phyloP scores from a whole-genome alignment of 1,140 invertebrate genomes.

The Frieseomelitta varia region DNA sequence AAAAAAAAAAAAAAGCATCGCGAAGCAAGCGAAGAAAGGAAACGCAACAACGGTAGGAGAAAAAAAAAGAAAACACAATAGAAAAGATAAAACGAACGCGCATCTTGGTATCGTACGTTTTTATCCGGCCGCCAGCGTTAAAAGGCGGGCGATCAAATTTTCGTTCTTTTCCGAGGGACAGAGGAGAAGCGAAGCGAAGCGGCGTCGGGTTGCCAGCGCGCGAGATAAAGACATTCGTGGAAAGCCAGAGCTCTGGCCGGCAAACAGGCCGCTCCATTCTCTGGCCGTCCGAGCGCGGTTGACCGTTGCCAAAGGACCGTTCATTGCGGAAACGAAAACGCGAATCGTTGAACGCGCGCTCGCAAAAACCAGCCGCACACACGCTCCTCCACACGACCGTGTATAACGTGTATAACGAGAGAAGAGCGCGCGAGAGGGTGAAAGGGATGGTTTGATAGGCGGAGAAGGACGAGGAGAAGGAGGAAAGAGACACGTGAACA shows the following conservation, averaged over 20 bases:
- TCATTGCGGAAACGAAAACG: constrained; percentile 69
- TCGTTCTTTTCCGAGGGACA: neutral
- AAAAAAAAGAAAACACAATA: too few species aligned
- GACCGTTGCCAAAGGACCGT: constrained; percentile 65
- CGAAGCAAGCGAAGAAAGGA: neutral
- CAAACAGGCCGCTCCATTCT: constrained; percentile 41
- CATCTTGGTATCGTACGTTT: neutral
- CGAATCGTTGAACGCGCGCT: constrained; percentile 63
- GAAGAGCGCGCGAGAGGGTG: neutral
- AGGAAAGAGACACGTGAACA: neutral
- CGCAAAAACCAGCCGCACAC: constrained; percentile 39
- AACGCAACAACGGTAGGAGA: neutral
- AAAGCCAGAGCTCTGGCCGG: neutral
- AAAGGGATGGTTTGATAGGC: neutral
- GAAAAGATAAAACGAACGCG: neutral
- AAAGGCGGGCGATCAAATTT: constrained; percentile 35
- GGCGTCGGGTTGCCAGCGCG: neutral
- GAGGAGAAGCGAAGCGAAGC: constrained; percentile 5
- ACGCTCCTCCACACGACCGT: neutral
- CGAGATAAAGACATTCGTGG: constrained; percentile 61
- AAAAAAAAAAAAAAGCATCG: neutral
- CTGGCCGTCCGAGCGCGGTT: constrained; percentile 55
- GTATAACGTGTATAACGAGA: constrained; percentile 2
- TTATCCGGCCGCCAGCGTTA: neutral
- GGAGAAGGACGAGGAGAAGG: too few species aligned